Evolutionary conservation across 2,797 vertebrate genomes (phyloP).

Genomic region (Pitangus sulphuratus): DNA sequence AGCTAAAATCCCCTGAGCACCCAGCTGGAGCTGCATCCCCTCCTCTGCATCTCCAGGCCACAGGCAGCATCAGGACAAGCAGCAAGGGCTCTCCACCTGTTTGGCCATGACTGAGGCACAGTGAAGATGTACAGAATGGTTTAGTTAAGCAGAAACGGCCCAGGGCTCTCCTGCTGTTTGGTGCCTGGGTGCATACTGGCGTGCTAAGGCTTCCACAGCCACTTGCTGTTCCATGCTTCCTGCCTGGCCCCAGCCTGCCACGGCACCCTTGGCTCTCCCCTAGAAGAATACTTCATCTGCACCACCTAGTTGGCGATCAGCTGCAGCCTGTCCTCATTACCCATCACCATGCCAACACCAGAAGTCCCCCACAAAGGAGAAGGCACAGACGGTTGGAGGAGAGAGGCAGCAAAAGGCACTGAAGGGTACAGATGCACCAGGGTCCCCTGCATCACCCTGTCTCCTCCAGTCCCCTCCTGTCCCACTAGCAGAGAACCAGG

Average conservation of each 20-base stretch:
- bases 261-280: too few relatives aligned
- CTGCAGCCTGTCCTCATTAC: background rate
- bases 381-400: background rate
- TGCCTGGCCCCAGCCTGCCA: background rate
- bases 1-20: background rate
- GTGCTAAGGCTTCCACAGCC: background rate
- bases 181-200: background rate
- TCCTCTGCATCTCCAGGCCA: background rate
- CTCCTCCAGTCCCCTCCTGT: background rate
- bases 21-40: background rate
- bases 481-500: background rate
- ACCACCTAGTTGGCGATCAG: accelerated
- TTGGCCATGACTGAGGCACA: background rate
- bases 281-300: accelerated
- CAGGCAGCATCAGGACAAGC: accelerated
- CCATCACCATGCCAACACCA: accelerated
- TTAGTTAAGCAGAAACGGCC: background rate
- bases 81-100: background rate
- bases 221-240: accelerated
- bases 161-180: background rate
- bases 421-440: background rate
- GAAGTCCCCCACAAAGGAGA: accelerated
- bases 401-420: background rate
- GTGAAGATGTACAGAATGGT: background rate
- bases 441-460: accelerated